A percentile compares a stretch with the other conserved stretches of the same genome.
phyloP scores from a whole-genome alignment of 2,888 invertebrate species.

The Hermodice carunculata region DNA sequence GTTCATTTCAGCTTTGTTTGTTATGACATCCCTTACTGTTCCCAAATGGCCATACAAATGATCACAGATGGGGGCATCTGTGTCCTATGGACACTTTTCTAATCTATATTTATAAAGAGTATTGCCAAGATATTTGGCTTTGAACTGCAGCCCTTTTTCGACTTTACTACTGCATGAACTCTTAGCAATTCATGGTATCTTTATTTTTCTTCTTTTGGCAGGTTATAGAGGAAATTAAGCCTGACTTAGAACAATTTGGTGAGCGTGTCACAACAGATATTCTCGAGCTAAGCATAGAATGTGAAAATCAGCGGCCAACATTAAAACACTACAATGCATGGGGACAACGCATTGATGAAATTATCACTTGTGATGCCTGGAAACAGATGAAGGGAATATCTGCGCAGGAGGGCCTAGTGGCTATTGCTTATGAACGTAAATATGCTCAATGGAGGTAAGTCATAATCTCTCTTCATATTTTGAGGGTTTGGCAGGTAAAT shows the following conservation, averaged over 20 bases:
- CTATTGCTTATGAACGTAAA: slow-evolving; percentile 71
- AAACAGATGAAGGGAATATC: slow-evolving; percentile 71
- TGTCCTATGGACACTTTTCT: too few species aligned
- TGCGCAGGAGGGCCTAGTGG: slow-evolving; percentile 74
- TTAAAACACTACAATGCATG: slow-evolving; percentile 72
- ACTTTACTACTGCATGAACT: too few species aligned
- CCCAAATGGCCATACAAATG: too few species aligned
- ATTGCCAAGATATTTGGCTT: too few species aligned
- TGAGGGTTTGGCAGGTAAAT: too few species aligned
- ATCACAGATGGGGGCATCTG: too few species aligned
- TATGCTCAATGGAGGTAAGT: slow-evolving; percentile 68
- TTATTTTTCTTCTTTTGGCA: slow-evolving; percentile 2
- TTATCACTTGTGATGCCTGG: slow-evolving; percentile 74
- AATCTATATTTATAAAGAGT: too few species aligned
- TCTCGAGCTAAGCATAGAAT: slow-evolving; percentile 69
- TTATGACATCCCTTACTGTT: too few species aligned
- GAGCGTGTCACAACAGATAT: slow-evolving; percentile 71
- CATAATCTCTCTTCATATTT: too few species aligned
- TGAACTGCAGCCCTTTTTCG: too few species aligned
- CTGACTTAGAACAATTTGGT: slow-evolving; percentile 72
- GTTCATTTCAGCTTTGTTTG: too few species aligned
- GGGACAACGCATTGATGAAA: slow-evolving; percentile 71
- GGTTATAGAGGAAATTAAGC: slow-evolving; percentile 26
- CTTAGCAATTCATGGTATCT: not conserved
- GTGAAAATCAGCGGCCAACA: slow-evolving; percentile 71